These are phyloP conservation scores for Eupsilia transversa DNA, from an alignment of 2,888 invertebrate genomes.

Conservation along the genomic window DNA sequence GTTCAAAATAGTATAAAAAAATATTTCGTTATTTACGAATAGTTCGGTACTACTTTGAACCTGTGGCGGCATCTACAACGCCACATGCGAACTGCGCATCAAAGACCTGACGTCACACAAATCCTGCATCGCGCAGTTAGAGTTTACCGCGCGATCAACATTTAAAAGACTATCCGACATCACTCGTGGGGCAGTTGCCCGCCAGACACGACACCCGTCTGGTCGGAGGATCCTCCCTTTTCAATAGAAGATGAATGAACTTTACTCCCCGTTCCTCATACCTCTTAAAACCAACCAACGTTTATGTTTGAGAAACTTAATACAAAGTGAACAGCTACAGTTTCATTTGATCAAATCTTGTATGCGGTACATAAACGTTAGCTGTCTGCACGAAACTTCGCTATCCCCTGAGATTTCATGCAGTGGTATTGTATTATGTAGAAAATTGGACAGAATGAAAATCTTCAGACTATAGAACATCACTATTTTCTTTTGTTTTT, in stretches of 20 bases:
- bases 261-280: too few species aligned
- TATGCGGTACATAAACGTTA: slow-evolving; percentile 4
- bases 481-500: not conserved
- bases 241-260: too few species aligned
- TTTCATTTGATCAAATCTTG: slow-evolving; percentile 42
- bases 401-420: slow-evolving; percentile 20
- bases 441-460: slow-evolving; percentile 30
- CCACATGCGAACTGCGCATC: too few species aligned
- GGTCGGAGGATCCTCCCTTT: too few species aligned
- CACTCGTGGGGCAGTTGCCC: too few species aligned
- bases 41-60: not conserved
- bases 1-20: too few species aligned
- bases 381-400: slow-evolving; percentile 21
- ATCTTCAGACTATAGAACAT: not conserved
- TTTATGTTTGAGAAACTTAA: slow-evolving; percentile 19
- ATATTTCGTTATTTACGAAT: not conserved
- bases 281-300: not conserved
- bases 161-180: too few species aligned
- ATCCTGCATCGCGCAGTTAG: too few species aligned
- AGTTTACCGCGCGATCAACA: too few species aligned
- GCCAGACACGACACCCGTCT: too few species aligned
- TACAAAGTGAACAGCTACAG: slow-evolving; percentile 36
- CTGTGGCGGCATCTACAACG: too few species aligned
- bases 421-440: slow-evolving; percentile 14
- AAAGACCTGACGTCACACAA: too few species aligned